These are phyloP conservation scores for Heliopora coerulea DNA, from an alignment of 92 coral and sea anemone species.

Conservation along the genomic window DNA sequence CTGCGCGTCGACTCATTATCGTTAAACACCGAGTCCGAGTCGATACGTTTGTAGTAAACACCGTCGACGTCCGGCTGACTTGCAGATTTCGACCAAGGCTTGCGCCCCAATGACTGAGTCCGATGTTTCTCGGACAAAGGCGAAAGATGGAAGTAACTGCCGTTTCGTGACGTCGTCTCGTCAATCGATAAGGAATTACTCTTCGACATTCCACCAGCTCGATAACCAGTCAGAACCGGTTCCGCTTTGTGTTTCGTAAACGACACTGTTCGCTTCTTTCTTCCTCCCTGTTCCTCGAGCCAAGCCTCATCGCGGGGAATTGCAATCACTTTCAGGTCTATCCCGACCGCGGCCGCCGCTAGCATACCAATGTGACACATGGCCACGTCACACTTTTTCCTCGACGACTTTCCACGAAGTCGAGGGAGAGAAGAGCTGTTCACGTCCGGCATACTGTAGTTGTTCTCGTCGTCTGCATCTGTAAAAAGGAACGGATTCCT, in stretches of 20 bases:
- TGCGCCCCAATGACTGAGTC: constrained; percentile 35
- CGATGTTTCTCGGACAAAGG: constrained; percentile 44
- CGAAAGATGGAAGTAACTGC: constrained; percentile 26
- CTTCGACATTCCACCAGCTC: constrained; percentile 35
- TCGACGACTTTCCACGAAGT: constrained; percentile 16
- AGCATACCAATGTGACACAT: constrained; percentile 33
- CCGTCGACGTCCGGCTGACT: constrained; percentile 48
- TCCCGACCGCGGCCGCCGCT: constrained; percentile 6
- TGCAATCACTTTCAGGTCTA: constrained; percentile 10
- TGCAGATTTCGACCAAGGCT: constrained; percentile 42
- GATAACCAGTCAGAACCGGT: constrained; percentile 40
- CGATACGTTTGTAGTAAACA: constrained; percentile 39
- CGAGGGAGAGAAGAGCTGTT: constrained; percentile 19
- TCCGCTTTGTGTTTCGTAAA: constrained; percentile 42
- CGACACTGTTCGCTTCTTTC: constrained; percentile 30
- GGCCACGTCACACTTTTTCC: constrained; percentile 24
- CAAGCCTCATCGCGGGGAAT: constrained; percentile 20
- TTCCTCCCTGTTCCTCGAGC: constrained; percentile 32
- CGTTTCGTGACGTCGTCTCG: constrained; percentile 31
- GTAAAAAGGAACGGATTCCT: background rate
- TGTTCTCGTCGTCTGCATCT: constrained; percentile 33
- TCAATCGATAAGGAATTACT: constrained; percentile 39
- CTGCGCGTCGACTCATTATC: constrained; percentile 35
- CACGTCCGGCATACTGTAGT: constrained; percentile 30
- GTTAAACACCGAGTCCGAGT: constrained; percentile 37